A percentile compares a stretch with the other conserved stretches of the same genome.
phyloP scores from a whole-genome alignment of 2,888 invertebrate species.

The Xanthia icteritia region DNA sequence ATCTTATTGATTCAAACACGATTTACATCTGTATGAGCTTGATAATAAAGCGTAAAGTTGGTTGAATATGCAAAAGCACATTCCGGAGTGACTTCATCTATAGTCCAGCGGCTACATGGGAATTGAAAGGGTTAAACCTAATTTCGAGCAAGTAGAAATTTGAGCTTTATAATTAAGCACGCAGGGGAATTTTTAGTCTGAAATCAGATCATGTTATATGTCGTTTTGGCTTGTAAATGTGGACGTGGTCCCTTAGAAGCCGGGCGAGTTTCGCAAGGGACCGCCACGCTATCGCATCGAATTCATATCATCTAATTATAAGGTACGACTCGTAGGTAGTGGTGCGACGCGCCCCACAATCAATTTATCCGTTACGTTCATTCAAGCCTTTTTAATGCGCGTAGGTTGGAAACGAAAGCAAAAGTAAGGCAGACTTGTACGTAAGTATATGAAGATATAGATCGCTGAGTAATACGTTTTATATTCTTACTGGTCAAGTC shows the following conservation, averaged over 20 bases:
- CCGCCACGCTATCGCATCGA: constrained; percentile 87
- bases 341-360: constrained; percentile 71
- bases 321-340: constrained; percentile 80
- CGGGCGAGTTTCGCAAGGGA: constrained; percentile 87
- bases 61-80: constrained; percentile 55
- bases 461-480: constrained; percentile 40
- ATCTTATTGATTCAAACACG: constrained; percentile 24
- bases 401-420: constrained; percentile 57
- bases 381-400: constrained; percentile 63
- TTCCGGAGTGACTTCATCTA: constrained; percentile 70
- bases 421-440: constrained; percentile 29
- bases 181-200: constrained; percentile 38
- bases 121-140: constrained; percentile 66
- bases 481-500: constrained; percentile 29
- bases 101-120: constrained; percentile 64
- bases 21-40: constrained; percentile 46
- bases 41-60: constrained; percentile 61
- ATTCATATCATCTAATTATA: constrained; percentile 90
- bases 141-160: constrained; percentile 55
- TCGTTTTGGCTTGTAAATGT: constrained; percentile 52
- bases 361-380: constrained; percentile 69
- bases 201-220: constrained; percentile 18
- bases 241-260: constrained; percentile 84
- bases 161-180: constrained; percentile 17
- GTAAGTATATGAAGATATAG: constrained; percentile 28